phyloP scores from a whole-genome alignment of 2,888 invertebrate genomes.

The Lymantria dispar region DNA sequence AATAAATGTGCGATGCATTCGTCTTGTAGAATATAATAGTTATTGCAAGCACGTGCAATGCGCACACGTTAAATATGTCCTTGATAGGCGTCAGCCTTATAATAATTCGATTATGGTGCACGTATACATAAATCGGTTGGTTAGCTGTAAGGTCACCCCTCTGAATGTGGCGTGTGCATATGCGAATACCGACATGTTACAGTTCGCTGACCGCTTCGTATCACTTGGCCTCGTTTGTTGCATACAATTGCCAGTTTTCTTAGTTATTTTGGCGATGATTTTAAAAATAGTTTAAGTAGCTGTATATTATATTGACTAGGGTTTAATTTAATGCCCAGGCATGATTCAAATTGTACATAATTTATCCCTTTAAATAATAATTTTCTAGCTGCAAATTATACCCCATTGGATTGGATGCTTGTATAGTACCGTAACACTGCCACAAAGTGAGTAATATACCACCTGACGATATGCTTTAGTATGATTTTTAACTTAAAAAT shows the following conservation, averaged over 20 bases:
- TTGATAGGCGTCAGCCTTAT: conserved; percentile 10
- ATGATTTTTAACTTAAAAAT: too few species aligned
- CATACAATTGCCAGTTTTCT: conserved; percentile 29
- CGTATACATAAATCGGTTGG: conserved; percentile 24
- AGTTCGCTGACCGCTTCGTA: conserved; percentile 61
- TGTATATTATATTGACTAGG: too few species aligned
- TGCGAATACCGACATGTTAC: conserved; percentile 50
- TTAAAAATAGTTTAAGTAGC: too few species aligned
- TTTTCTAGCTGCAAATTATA: too few species aligned
- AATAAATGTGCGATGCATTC: conserved; percentile 16
- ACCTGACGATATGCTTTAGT: too few species aligned
- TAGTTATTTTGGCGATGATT: conserved; percentile 9
- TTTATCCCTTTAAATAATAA: too few species aligned
- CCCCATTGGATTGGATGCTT: too few species aligned
- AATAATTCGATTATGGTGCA: conserved; percentile 11
- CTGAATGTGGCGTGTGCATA: conserved; percentile 39
- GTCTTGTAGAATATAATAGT: conserved; percentile 12
- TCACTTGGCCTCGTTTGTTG: conserved; percentile 40
- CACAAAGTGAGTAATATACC: too few species aligned
- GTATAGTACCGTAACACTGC: too few species aligned
- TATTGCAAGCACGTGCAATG: conserved; percentile 31
- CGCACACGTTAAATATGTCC: conserved; percentile 13
- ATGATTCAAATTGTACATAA: too few species aligned
- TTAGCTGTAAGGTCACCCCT: conserved; percentile 32
- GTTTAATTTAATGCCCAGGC: too few species aligned